Evolutionary conservation across 2,888 invertebrate genomes (phyloP).

Genomic region (Agriotes lineatus): DNA sequence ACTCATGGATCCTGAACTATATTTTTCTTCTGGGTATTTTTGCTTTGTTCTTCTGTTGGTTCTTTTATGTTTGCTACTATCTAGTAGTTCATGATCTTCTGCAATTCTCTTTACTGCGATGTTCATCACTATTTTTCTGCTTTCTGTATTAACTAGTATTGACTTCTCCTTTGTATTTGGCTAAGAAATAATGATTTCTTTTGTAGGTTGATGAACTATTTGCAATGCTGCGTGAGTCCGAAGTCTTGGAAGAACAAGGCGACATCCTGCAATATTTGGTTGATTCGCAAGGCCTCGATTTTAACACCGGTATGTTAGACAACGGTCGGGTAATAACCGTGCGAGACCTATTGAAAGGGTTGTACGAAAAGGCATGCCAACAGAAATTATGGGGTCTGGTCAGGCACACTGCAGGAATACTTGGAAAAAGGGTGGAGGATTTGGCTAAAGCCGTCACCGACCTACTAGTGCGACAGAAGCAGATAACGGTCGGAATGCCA

Average conservation of each 20-base stretch:
- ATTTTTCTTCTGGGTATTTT: no score
- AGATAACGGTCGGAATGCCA: constrained; percentile 98
- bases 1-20: no score
- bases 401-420: constrained; percentile 95
- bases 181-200: no score
- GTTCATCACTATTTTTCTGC: no score
- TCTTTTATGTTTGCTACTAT: no score
- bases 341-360: constrained; percentile 88
- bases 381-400: constrained; percentile 98
- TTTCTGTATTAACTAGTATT: no score
- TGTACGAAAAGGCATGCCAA: constrained; percentile 97
- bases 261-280: constrained; percentile 97
- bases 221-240: constrained; percentile 92
- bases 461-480: constrained; percentile 96
- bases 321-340: constrained; percentile 86
- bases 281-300: constrained; percentile 88
- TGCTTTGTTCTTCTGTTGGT: no score
- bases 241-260: constrained; percentile 96
- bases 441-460: constrained; percentile 97
- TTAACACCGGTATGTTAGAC: constrained; percentile 86
- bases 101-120: no score
- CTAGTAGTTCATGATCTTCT: no score
- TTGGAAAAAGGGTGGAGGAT: constrained; percentile 96
- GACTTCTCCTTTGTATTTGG: no score
- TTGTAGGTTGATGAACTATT: constrained; percentile 89